Evolutionary conservation across 2,113 vertebrate species (phyloP).

Genomic region (Caloenas nicobarica): DNA sequence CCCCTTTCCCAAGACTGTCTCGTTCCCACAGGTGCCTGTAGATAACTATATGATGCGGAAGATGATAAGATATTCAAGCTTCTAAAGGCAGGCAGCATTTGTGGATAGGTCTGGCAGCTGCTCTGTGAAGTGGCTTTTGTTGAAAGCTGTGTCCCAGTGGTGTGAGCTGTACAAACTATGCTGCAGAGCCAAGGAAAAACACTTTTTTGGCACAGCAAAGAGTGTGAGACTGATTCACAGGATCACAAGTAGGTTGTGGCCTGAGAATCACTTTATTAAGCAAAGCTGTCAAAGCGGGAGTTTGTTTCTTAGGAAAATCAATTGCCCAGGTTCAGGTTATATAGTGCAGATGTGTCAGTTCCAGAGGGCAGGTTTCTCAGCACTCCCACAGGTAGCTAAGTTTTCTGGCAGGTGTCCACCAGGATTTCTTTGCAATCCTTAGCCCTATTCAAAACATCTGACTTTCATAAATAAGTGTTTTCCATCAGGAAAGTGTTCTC

Average conservation of each 20-base stretch:
- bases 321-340: background rate
- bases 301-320: background rate
- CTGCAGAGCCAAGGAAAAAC: background rate
- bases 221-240: background rate
- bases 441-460: background rate
- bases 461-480: background rate
- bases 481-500: background rate
- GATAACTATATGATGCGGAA: background rate
- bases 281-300: background rate
- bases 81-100: background rate
- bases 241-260: background rate
- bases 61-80: constrained; percentile 32
- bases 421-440: background rate
- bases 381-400: background rate
- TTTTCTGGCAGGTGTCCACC: background rate
- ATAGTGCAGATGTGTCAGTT: background rate
- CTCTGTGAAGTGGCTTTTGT: constrained; percentile 46
- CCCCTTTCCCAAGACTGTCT: constrained; percentile 8
- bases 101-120: constrained; percentile 16
- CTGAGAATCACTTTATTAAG: background rate
- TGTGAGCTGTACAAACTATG: background rate
- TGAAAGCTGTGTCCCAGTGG: background rate
- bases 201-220: background rate
- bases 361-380: background rate
- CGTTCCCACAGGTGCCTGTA: constrained; percentile 41